These are phyloP conservation scores for Sprattus sprattus DNA, from an alignment of 2,113 vertebrate species.

Conservation along the genomic window DNA sequence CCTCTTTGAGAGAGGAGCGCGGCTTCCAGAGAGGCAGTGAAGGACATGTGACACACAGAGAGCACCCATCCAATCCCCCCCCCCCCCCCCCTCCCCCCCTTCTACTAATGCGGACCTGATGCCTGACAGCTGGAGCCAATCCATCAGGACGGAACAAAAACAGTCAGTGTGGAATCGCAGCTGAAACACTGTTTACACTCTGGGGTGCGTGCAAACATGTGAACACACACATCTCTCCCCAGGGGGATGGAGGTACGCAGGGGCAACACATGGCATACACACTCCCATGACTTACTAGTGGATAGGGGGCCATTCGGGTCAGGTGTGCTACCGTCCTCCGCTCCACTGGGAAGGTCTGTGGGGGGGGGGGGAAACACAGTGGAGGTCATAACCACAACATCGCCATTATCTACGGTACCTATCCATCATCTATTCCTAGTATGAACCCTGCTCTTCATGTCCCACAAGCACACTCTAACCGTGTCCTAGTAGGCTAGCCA, in stretches of 20 bases:
- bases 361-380: slow-evolving; percentile 34
- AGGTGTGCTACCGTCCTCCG: slow-evolving; percentile 71
- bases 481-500: background rate
- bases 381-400: background rate
- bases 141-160: background rate
- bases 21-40: no score
- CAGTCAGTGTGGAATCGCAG: background rate
- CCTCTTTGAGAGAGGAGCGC: background rate
- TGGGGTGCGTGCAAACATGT: background rate
- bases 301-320: slow-evolving; percentile 26
- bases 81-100: no score
- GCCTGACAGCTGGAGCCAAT: background rate
- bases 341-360: slow-evolving; percentile 69
- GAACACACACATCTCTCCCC: background rate
- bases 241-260: background rate
- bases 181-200: background rate
- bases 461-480: background rate
- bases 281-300: slow-evolving; percentile 44
- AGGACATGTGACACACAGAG: no score
- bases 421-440: background rate
- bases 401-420: background rate
- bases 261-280: background rate
- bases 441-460: background rate
- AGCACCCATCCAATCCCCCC: background rate
- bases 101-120: background rate